Percentiles rank a stretch among this genome's conserved stretches.
Evolutionary conservation across 2,888 invertebrate genomes (phyloP).

Genomic region (Scrobipalpa atriplicella): DNA sequence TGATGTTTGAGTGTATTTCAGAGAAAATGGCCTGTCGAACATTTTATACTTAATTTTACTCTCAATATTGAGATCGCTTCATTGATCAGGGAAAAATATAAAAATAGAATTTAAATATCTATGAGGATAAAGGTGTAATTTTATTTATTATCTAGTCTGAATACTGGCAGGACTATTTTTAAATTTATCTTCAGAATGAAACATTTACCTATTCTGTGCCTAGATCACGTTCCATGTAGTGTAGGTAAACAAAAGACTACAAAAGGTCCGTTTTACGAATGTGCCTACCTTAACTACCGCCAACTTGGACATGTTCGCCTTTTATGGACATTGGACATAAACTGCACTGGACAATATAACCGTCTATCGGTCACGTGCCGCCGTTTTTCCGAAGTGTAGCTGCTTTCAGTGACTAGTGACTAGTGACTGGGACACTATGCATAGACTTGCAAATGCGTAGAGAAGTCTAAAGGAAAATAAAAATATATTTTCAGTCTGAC

Average conservation of each 20-base stretch:
- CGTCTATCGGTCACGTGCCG: conserved; percentile 15
- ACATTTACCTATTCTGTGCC: too few relatives aligned
- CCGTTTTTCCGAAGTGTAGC: conserved; percentile 12
- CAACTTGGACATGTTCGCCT: conserved; percentile 11
- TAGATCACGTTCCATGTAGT: background rate
- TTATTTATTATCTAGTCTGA: too few relatives aligned
- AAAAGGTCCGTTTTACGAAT: background rate
- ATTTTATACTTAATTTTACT: too few relatives aligned
- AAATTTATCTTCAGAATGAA: too few relatives aligned
- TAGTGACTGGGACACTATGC: background rate
- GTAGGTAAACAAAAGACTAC: background rate
- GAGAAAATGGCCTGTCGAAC: too few relatives aligned
- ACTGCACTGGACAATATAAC: conserved; percentile 3
- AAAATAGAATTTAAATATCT: too few relatives aligned
- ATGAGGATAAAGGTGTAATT: too few relatives aligned
- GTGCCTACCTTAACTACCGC: background rate
- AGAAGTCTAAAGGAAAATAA: background rate
- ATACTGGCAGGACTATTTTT: too few relatives aligned
- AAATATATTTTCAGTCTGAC: too few relatives aligned
- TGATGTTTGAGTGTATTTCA: too few relatives aligned
- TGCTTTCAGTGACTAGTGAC: background rate
- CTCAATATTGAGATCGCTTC: too few relatives aligned
- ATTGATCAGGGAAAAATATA: too few relatives aligned
- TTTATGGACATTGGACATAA: conserved; percentile 19
- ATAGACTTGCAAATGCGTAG: conserved; percentile 3